phyloP scores from a whole-genome alignment of 1,140 invertebrate species.

The Lucilia sericata region DNA sequence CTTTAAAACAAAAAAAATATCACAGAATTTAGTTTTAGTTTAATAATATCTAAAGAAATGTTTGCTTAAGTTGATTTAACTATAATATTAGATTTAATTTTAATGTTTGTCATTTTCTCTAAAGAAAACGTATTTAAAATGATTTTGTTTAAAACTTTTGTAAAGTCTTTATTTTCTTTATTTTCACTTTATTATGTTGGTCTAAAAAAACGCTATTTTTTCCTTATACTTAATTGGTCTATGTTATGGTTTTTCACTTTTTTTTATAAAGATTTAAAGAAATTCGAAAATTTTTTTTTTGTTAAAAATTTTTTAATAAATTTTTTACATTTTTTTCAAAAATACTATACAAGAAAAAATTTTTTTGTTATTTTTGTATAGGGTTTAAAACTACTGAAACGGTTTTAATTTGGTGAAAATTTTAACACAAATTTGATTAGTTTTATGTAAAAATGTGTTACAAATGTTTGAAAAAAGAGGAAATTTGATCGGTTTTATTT shows the following conservation, averaged over 20 bases:
- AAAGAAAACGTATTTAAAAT: not conserved
- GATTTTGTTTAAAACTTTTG: slow-evolving; percentile 1
- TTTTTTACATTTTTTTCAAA: not conserved
- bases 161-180: not conserved
- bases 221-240: not conserved
- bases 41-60: not conserved
- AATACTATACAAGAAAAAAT: no score
- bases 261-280: not conserved
- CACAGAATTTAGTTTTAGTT: slow-evolving; percentile 2
- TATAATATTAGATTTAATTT: not conserved
- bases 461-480: no score
- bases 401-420: no score
- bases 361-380: no score
- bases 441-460: no score
- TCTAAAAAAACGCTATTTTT: not conserved
- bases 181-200: not conserved
- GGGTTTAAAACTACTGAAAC: no score
- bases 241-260: not conserved
- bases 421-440: no score
- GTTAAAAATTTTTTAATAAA: not conserved
- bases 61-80: not conserved
- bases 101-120: not conserved
- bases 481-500: no score
- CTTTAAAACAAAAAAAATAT: not conserved
- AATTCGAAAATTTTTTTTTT: not conserved